Percentiles rank a stretch among this genome's conserved stretches.
These are phyloP conservation scores for Myripristis murdjan DNA, from an alignment of 2,797 vertebrate species.

Conservation along the genomic window DNA sequence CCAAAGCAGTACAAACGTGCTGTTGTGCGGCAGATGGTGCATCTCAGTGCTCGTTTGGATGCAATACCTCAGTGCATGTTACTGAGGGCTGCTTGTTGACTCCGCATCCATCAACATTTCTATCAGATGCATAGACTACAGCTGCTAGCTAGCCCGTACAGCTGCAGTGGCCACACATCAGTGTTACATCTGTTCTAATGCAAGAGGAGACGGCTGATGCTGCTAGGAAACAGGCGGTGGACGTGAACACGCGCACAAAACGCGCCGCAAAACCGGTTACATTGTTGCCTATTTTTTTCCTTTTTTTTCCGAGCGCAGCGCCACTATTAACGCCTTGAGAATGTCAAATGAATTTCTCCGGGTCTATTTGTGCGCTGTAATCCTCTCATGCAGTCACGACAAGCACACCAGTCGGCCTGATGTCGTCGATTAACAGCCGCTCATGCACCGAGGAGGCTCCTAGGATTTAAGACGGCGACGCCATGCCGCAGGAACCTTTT, in stretches of 20 bases:
- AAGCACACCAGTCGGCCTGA: slow-evolving; percentile 63
- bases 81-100: neutral
- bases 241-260: slow-evolving; percentile 18
- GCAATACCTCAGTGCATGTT: neutral
- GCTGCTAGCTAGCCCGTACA: slow-evolving; percentile 56
- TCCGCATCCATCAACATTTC: slow-evolving; percentile 11
- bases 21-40: neutral
- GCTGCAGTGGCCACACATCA: slow-evolving; percentile 70
- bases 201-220: slow-evolving; percentile 49
- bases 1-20: neutral
- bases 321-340: neutral
- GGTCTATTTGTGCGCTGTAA: slow-evolving; percentile 56
- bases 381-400: slow-evolving; percentile 76
- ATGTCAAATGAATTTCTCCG: slow-evolving; percentile 16
- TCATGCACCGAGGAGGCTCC: neutral
- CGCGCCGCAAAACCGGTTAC: neutral
- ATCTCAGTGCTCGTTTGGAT: neutral
- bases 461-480: neutral
- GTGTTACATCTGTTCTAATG: slow-evolving; percentile 64
- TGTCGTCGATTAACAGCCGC: slow-evolving; percentile 53
- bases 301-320: neutral
- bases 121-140: slow-evolving; percentile 2
- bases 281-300: too few species aligned
- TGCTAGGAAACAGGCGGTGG: slow-evolving; percentile 53
- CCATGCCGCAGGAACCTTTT: neutral